Evolutionary conservation across 1,140 invertebrate genomes (phyloP).

Genomic region (Camponotus vicinus): DNA sequence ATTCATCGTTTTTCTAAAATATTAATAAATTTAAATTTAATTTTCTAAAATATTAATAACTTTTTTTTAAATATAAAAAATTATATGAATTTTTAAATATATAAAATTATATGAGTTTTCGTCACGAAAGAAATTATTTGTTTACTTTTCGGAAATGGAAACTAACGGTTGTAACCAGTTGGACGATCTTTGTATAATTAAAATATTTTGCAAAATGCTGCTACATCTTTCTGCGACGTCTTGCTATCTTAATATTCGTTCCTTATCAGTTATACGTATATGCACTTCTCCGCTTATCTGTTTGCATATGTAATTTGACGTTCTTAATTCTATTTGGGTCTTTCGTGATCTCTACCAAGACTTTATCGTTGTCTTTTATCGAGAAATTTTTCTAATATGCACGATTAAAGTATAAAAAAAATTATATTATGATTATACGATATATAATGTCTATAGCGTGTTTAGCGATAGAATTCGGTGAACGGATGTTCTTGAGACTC

Average conservation of each 20-base stretch:
- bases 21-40: no score
- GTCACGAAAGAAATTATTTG: no score
- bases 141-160: no score
- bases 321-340: background rate
- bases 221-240: background rate
- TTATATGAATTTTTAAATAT: no score
- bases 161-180: no score
- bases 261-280: background rate
- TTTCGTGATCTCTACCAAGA: background rate
- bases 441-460: background rate
- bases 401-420: conserved; percentile 6
- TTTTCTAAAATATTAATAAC: no score
- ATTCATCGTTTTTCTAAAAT: background rate
- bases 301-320: conserved; percentile 8
- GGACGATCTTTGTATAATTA: no score
- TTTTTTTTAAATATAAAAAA: no score
- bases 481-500: conserved; percentile 2
- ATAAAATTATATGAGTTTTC: background rate
- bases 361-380: background rate
- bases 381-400: conserved; percentile 2
- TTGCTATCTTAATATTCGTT: conserved; percentile 10
- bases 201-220: background rate
- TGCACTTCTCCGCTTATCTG: conserved; percentile 19
- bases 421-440: background rate
- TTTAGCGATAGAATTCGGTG: conserved; percentile 4